A percentile compares a stretch with the other conserved stretches of the same genome.
Conservation (phyloP, 53 echinoderm and acorn worm species). For the Holothuria leucospilota region DNA sequence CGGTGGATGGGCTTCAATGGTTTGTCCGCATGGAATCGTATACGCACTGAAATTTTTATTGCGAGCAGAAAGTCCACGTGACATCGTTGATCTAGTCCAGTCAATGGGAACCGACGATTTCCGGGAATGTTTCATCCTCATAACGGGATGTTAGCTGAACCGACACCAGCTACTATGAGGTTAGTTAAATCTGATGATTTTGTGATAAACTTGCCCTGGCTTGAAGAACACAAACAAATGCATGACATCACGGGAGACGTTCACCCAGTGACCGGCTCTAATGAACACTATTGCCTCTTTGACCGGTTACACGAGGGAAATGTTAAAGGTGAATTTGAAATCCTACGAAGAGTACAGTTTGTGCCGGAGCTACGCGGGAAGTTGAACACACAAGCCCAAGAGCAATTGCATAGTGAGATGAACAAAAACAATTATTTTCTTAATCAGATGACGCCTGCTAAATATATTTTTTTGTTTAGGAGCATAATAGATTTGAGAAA, state of each 20-base stretch:
- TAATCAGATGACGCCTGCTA: no score
- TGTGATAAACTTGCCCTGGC: neutral
- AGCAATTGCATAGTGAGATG: slow-evolving; percentile 39
- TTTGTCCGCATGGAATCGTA: neutral
- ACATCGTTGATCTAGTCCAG: neutral
- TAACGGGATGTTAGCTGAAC: slow-evolving; percentile 24
- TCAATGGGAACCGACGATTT: slow-evolving; percentile 26
- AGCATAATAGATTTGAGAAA: no score
- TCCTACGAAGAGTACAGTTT: slow-evolving; percentile 1
- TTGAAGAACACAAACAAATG: neutral
- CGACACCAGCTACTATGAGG: neutral
- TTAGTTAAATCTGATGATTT: neutral
- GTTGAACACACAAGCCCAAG: slow-evolving; percentile 33
- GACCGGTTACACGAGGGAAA: slow-evolving; percentile 31
- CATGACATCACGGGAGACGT: no score
- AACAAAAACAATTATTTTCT: slow-evolving; percentile 1
- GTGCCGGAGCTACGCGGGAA: slow-evolving; percentile 10
- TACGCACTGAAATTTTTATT: neutral
- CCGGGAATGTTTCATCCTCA: slow-evolving; percentile 4
- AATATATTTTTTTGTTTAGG: no score
- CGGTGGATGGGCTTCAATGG: slow-evolving; percentile 8
- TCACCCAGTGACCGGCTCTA: no score
- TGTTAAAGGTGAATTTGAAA: neutral
- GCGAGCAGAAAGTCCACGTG: neutral
- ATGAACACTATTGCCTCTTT: slow-evolving; percentile 23